Conservation (phyloP, 2,797 vertebrate genomes). For the Gambelia wislizenii region DNA sequence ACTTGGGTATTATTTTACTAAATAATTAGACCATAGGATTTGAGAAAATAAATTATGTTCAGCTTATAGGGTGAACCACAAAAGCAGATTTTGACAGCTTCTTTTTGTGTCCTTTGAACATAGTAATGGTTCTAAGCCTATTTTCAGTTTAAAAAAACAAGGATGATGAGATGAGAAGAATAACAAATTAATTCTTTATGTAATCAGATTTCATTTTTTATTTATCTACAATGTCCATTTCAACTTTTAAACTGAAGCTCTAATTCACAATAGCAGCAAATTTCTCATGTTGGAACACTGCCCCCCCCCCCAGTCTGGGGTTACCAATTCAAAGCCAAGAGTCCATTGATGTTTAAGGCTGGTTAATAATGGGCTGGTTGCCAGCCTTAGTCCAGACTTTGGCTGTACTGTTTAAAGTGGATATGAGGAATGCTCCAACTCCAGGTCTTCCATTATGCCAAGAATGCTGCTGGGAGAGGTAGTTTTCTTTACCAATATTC, state of each 20-base stretch:
- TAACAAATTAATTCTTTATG: neutral
- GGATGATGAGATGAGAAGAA: conserved; percentile 17
- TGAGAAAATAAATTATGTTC: conserved; percentile 54
- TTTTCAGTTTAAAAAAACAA: conserved; percentile 16
- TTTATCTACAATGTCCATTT: neutral
- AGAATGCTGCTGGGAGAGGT: neutral
- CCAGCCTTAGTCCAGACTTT: neutral
- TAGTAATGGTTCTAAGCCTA: neutral
- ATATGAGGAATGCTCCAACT: neutral
- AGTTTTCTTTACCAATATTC: neutral
- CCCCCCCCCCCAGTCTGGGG: neutral
- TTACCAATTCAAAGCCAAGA: neutral
- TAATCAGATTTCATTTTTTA: neutral
- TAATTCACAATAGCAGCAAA: neutral
- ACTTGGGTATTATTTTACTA: conserved; percentile 44
- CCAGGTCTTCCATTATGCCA: neutral
- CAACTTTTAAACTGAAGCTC: neutral
- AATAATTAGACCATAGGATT: conserved; percentile 59
- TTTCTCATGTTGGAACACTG: neutral
- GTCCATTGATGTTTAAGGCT: too few relatives aligned
- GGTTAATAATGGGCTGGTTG: neutral
- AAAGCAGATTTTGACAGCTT: conserved; percentile 29
- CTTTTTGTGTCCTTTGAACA: conserved; percentile 46
- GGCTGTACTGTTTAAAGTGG: neutral
- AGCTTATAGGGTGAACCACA: conserved; percentile 44